Evolutionary conservation across 2,888 invertebrate genomes (phyloP).

Genomic region (Nomada lathburiana): DNA sequence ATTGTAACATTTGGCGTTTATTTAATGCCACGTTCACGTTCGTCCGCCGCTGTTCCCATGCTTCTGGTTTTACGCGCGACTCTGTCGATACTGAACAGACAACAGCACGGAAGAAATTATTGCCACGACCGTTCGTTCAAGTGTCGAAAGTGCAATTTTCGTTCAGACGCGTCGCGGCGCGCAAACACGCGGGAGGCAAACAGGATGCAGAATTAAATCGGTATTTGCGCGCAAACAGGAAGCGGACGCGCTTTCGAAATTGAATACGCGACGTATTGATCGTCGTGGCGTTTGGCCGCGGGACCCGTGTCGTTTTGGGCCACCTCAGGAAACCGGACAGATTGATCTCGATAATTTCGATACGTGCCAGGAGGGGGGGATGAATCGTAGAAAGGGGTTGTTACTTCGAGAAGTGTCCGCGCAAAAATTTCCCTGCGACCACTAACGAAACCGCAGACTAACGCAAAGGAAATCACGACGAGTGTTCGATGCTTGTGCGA

Average conservation of each 20-base stretch:
- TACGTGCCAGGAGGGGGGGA: background rate
- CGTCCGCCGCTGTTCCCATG: too few species aligned
- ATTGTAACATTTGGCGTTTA: too few species aligned
- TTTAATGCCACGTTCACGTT: too few species aligned
- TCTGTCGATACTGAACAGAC: too few species aligned
- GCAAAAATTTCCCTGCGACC: background rate
- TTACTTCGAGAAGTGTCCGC: background rate
- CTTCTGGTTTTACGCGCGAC: too few species aligned
- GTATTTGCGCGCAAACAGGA: conserved; percentile 76
- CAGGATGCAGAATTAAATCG: conserved; percentile 77
- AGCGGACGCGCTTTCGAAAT: conserved; percentile 73
- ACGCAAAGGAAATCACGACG: background rate
- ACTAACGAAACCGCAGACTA: background rate
- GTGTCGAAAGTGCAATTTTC: conserved; percentile 68
- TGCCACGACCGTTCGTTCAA: conserved; percentile 1
- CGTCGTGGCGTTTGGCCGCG: conserved; percentile 18
- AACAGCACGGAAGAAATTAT: background rate
- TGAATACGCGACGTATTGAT: conserved; percentile 71
- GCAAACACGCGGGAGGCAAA: conserved; percentile 72
- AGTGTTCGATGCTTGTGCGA: too few species aligned
- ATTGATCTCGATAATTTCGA: conserved; percentile 27
- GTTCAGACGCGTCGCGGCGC: conserved; percentile 55
- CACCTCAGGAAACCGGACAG: background rate
- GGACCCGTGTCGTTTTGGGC: background rate
- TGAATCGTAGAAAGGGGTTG: background rate